Evolutionary conservation across 2,113 vertebrate species (phyloP).

Genomic region (Archilochus colubris): DNA sequence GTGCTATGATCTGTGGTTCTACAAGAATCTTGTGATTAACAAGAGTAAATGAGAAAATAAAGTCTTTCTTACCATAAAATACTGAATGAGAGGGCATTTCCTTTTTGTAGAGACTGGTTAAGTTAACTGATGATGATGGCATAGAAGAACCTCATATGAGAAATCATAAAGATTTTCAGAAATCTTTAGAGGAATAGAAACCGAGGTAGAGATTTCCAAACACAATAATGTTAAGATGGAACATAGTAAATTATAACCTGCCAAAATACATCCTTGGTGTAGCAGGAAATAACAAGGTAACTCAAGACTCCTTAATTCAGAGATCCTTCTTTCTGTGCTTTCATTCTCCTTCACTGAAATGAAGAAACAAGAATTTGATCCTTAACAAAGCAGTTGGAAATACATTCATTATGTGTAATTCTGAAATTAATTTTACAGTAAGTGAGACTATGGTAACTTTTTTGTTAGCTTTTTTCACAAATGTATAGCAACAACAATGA

Average conservation of each 20-base stretch:
- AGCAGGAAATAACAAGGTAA: fast-evolving
- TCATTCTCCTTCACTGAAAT: neutral
- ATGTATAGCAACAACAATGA: neutral
- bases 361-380: neutral
- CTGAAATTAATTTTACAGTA: neutral
- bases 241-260: neutral
- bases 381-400: neutral
- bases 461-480: neutral
- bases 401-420: neutral
- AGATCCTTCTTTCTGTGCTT: fast-evolving
- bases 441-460: neutral
- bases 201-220: neutral
- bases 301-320: neutral
- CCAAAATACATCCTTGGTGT: neutral
- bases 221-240: fast-evolving
- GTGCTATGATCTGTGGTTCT: no score
- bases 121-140: neutral
- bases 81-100: neutral
- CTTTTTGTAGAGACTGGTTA: neutral
- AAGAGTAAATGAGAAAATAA: neutral
- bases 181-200: neutral
- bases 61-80: neutral
- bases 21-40: neutral
- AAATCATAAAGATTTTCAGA: neutral
- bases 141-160: neutral